A percentile compares a stretch with the other conserved stretches of the same genome.
phyloP scores from a whole-genome alignment of 2,113 vertebrate species.

The Pelodiscus sinensis region DNA sequence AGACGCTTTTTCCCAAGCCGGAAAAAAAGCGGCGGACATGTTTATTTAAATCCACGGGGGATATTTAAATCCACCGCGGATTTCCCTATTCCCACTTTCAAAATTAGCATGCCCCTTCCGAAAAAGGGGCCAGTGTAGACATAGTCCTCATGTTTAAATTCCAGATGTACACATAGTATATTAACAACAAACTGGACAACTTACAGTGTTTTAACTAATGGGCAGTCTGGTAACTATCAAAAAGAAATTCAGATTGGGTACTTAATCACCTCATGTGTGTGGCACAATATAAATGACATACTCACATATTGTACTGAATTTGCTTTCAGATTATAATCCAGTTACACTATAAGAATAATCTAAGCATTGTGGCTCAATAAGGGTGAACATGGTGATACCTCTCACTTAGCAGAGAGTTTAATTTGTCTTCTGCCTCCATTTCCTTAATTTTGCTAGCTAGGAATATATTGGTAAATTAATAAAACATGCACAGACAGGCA shows the following conservation, averaged over 20 bases:
- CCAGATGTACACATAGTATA: constrained; percentile 45
- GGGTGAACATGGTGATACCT: constrained; percentile 26
- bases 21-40: no score
- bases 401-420: constrained; percentile 32
- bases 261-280: constrained; percentile 7
- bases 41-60: no score
- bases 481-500: not conserved
- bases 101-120: no score
- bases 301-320: constrained; percentile 49
- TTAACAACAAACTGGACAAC: not conserved
- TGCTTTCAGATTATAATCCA: constrained; percentile 7
- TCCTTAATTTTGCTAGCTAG: not conserved
- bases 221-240: constrained; percentile 61
- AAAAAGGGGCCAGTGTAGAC: no score
- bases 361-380: constrained; percentile 21
- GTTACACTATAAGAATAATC: constrained; percentile 16
- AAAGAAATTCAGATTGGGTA: constrained; percentile 36
- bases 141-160: not conserved
- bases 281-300: constrained; percentile 27
- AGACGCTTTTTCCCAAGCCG: no score
- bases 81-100: no score
- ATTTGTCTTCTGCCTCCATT: constrained; percentile 26
- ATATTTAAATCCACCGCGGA: no score
- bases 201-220: constrained; percentile 61
- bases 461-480: not conserved